Base-by-base conservation (phyloP, 2,888 invertebrate species). In the Drosophila incognita region DNA sequence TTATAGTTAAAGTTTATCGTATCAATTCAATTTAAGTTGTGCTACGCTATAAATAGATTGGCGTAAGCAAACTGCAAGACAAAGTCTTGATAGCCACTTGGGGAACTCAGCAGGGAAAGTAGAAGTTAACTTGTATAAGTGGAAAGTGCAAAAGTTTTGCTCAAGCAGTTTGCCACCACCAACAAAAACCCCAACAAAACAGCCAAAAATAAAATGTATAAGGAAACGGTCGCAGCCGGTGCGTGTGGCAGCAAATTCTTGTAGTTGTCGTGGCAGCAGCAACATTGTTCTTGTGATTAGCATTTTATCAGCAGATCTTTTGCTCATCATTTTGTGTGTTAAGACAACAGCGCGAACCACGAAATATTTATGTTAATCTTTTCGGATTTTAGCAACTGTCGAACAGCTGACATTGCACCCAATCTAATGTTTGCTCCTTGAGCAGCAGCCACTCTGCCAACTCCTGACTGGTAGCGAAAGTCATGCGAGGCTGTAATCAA, bases 231-330 rank as follows among this genome's bases (percentile, higher is more conserved):
- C 51, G 46, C 80, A 80, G 79, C 76, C 79, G 78, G 75, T 75
- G 78, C 71, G 62, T 65, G 71, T 51, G 65, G 75, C 67, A 78
- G 67, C 61, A 75, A 48, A 51, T 77, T 51, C 64, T 57, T 69
- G 70, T 71, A 42, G 73, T 52, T 68, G 62, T 46, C 65, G 65
- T 58, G 72, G 78, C 69, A 56, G 58, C 77, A 60, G 35, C 67
- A 80, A 87, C 83, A 83, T 83, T 88, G 88, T 88, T 78, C 75
- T 64, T 74, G 76, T 87, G 87, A 87, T 89, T 89, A 87, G 88
- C 89, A 87, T 87, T 89, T 87, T 89, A 87, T 89, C 89, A 86
- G 74, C 54, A 74, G 71, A 84, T 84, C 81, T 79, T 81, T 79
- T 64, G 77, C 77, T 76, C 83, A 81, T 82, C 83, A 73, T 76